phyloP scores from a whole-genome alignment of 1,140 invertebrate species.

The Bombus turneri region DNA sequence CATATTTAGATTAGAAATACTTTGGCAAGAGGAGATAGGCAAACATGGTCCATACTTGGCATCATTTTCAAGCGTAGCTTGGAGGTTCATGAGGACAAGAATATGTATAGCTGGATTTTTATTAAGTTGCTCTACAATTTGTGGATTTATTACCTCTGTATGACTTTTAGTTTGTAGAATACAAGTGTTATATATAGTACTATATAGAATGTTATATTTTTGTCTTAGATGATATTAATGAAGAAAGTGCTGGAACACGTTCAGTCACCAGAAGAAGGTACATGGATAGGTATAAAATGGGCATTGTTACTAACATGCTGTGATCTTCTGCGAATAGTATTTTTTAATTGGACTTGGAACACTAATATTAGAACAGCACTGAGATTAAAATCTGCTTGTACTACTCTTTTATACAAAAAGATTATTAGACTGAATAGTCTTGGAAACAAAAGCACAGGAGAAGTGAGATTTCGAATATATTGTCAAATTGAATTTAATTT shows the following conservation, averaged over 20 bases:
- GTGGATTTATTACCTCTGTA: conserved; percentile 86
- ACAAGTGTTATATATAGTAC: not conserved
- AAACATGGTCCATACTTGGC: conserved; percentile 84
- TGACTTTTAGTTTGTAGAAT: conserved; percentile 63
- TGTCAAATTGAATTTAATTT: not conserved
- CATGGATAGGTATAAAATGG: conserved; percentile 82
- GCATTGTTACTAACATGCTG: conserved; percentile 82
- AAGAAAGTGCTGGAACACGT: conserved; percentile 83
- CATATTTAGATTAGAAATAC: conserved; percentile 78
- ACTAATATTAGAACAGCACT: conserved; percentile 85
- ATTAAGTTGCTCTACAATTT: conserved; percentile 82
- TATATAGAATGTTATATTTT: conserved; percentile 2
- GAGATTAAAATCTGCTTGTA: conserved; percentile 84
- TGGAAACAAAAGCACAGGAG: conserved; percentile 84
- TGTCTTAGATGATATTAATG: conserved; percentile 84
- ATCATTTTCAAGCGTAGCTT: conserved; percentile 83
- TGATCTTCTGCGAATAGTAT: conserved; percentile 84
- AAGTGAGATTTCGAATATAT: conserved; percentile 80
- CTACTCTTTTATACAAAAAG: conserved; percentile 86
- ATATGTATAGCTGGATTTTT: conserved; percentile 82
- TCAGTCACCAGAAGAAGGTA: conserved; percentile 75
- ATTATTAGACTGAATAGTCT: conserved; percentile 84
- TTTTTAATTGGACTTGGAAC: conserved; percentile 85
- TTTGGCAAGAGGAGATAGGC: conserved; percentile 85
- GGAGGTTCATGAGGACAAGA: conserved; percentile 84